Base-by-base conservation (phyloP, 2,888 invertebrate species). In the Biston betularia region DNA sequence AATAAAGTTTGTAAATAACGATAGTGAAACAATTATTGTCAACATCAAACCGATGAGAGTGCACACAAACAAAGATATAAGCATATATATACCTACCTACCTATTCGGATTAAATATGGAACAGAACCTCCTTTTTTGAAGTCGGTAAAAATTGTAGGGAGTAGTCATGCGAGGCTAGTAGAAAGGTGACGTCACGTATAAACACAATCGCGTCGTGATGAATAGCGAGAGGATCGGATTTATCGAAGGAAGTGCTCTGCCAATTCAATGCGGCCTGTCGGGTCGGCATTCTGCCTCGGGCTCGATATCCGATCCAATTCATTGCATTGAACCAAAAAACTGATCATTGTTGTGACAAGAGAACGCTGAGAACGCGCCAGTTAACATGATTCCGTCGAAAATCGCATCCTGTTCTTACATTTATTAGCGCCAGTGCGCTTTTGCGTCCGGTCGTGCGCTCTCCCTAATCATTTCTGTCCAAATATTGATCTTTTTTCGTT, bases 401-500 rank as follows among this genome's bases (percentile, higher is more conserved):
- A 89, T 90, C 85, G 86, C 89, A 90, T 93, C 92, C 93, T 89
- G 92, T 87, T 88, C 88, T 89, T 88, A 85, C 79, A 80, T 81
- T 88, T 89, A 87, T 88, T 89, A 89, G 88, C 86, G 86, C 81
- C 83, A 79, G 80, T 81, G 79, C 82, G 84, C 83, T 89, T 89
- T 89, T 84, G 84, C 89, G 83, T 90, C 89, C 90, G 89, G 88
- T 83, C 81, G 82, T 83, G 81, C 80, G 83, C 72, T 81, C 73
- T 81, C 79, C 83, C 80, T 91, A 89, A 91, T 92, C 84, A 86
- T 88, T 89, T 88, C 88, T 91, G 92, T 92, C 92, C 81, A 92
- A 92, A 93, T 92, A 93, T 93, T 93, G 91, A 92, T 85, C 85
- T 88, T 90, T 91, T 91, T 89, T 87, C 78, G 82, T 83, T 89